Percentiles rank a stretch among this genome's conserved stretches.
phyloP scores from a whole-genome alignment of 2,888 invertebrate species.

The Amiota mariae region DNA sequence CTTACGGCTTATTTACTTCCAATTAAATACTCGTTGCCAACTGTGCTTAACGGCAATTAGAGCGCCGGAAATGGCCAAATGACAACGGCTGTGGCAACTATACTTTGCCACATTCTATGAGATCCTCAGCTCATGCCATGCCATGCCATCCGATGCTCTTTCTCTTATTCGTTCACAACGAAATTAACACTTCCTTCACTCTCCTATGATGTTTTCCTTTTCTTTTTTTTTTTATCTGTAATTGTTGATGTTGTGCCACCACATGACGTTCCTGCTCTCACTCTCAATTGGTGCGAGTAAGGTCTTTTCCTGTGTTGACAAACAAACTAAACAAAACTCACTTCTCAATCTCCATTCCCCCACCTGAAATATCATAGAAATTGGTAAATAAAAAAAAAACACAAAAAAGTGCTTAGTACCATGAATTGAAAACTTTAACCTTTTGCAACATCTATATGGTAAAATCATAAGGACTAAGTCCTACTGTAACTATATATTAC shows the following conservation, averaged over 20 bases:
- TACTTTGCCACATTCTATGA: not conserved
- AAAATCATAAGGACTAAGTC: not conserved
- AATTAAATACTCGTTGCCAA: slow-evolving; percentile 23
- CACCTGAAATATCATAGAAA: too few species aligned
- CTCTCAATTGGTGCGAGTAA: not conserved
- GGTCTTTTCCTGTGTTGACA: not conserved
- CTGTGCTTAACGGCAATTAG: slow-evolving; percentile 24
- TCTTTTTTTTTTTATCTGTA: too few species aligned
- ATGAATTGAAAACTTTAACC: slow-evolving; percentile 2
- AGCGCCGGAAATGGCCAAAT: slow-evolving; percentile 7
- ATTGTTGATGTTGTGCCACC: not conserved
- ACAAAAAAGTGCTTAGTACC: not conserved
- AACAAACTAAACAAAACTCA: not conserved
- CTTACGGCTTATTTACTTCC: slow-evolving; percentile 18
- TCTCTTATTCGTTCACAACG: slow-evolving; percentile 5
- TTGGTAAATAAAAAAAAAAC: not conserved
- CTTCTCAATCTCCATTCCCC: too few species aligned
- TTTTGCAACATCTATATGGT: not conserved
- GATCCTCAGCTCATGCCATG: too few species aligned
- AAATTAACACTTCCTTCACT: slow-evolving; percentile 18
- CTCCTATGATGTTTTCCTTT: too few species aligned
- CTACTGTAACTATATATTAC: not conserved
- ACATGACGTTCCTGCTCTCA: not conserved
- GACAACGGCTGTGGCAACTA: not conserved
- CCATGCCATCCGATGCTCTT: too few species aligned